Base-by-base conservation (phyloP, 2,888 invertebrate genomes). In the Pteria penguin region DNA sequence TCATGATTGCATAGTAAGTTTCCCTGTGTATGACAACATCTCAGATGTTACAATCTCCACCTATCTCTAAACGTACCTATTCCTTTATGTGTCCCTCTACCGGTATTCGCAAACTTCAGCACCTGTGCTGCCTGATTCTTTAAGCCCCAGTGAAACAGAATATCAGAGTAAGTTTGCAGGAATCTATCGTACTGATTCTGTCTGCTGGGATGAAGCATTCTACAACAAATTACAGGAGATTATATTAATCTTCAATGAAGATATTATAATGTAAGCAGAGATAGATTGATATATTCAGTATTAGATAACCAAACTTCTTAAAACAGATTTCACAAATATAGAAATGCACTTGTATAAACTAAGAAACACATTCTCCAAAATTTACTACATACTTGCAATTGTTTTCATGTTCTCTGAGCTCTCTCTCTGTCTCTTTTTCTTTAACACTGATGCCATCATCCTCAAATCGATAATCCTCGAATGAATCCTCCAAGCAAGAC, bases 161-260 rank as follows among this genome's bases (percentile, higher is more conserved):
- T 95, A 90, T 98, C 97, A 0, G 97, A 97, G 90, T 98, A 98
- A 0, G 95, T 95, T 82, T 95, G 94, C 92, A 97, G 97, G 87
- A 96, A 97, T 80, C 95, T 95, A 90, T 97, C 96, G 88, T 97
- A 97, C 32, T 95, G 92, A 0, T 93, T 93, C 54, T 93, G 84
- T 91, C 92, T 91, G 65, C 92, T 92, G 1, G 94, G 93, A 82
- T 94, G 94, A 55, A 93, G 80, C 80, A 93, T 86, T 68, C 92
- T 92, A 78, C 4, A 62, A 62, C 11, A n/a, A n/a, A n/a, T n/a
- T n/a, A n/a, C n/a, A n/a, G 8, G 8, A 11, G 8, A 11, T 45
- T 45, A 14, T 45, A 14, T 45, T 45, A 8, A 45, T 45, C 45
- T 11, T 45, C n/a, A 45, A 45, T 45, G 14, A 45, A 8, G 45